These are phyloP conservation scores for Sisyra terminalis DNA, from an alignment of 2,888 invertebrate species.

Conservation along the genomic window DNA sequence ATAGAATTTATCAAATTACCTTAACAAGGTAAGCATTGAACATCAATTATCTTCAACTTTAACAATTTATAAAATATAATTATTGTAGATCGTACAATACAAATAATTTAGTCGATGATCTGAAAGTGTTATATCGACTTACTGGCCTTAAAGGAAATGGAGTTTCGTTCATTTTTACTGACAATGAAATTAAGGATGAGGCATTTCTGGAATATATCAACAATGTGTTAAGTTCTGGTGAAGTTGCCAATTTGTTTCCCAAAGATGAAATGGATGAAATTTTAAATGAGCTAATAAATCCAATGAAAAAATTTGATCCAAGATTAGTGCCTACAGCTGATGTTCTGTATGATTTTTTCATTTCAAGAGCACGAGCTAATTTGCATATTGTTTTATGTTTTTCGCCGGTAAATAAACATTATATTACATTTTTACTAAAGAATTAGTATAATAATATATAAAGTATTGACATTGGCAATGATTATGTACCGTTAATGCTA, in stretches of 20 bases:
- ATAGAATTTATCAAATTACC: slow-evolving; percentile 17
- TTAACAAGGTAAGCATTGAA: background rate
- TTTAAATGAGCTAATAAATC: slow-evolving; percentile 49
- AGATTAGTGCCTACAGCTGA: slow-evolving; percentile 63
- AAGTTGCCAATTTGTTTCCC: slow-evolving; percentile 77
- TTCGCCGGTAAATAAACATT: slow-evolving; percentile 59
- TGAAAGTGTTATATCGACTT: slow-evolving; percentile 61
- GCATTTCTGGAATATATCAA: slow-evolving; percentile 77
- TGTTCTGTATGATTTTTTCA: slow-evolving; percentile 72
- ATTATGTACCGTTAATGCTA: no score
- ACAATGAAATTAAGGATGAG: slow-evolving; percentile 85
- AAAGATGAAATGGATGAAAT: slow-evolving; percentile 84
- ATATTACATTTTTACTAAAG: no score
- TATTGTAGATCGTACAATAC: slow-evolving; percentile 48
- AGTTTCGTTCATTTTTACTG: slow-evolving; percentile 76
- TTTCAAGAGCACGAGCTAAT: slow-evolving; percentile 61
- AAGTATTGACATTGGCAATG: no score
- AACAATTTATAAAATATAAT: no score
- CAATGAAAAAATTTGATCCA: slow-evolving; percentile 70
- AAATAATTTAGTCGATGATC: slow-evolving; percentile 69
- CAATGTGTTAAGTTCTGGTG: slow-evolving; percentile 78
- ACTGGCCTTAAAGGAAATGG: slow-evolving; percentile 64
- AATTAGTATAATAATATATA: no score
- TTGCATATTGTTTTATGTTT: slow-evolving; percentile 75
- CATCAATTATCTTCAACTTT: background rate